Base-by-base conservation (phyloP, 2,797 vertebrate species). In the Aeoliscus strigatus region DNA sequence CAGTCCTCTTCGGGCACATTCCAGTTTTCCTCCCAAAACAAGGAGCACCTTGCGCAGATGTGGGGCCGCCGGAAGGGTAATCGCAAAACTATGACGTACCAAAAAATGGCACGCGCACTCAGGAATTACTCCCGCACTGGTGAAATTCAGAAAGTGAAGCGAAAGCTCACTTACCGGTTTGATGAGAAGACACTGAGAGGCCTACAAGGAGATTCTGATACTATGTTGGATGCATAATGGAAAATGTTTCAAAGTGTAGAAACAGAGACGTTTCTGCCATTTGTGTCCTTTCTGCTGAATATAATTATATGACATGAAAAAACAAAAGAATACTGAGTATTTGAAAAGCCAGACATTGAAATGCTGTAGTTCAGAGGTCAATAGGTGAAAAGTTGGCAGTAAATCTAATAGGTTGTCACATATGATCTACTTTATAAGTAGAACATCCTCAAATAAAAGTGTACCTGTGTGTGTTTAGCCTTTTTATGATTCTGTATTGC, bases 21-120 rank as follows among this genome's bases (percentile, higher is more conserved):
- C 66, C 90, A 91, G 81, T 91, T 91, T 66, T 90, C 89, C 23
- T 91, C 90, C 4, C 88, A 90, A 60, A 90, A 91, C 76, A 91
- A 91, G 60, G 90, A 91, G 65, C 81, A 71, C 10, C 80, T 91
- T 35, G 90, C 90, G 0, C 83, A 89, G 70, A 70, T 90, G 27
- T 91, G 90, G 90, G 90, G 90, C 6, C 73, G 60, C 0, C 77
- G 89, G 9, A 91, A 90, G 64, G 90, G 90, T 3, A 91, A 90
- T 38, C 87, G 89, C 49, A 91, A 91, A 59, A 87, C 87, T 51
- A 91, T 91, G 90, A 90, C 90, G 0, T 90, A 91, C 66, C 90
- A 91, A 70, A 91, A 91, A 76, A 90, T 91, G 90, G 89, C 90
- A 0, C 77, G 90, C 1, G 90, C 90, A 0, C 65, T 91, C 8